Conservation (phyloP, 2,888 invertebrate species). For the Lithophane ornitopus region DNA sequence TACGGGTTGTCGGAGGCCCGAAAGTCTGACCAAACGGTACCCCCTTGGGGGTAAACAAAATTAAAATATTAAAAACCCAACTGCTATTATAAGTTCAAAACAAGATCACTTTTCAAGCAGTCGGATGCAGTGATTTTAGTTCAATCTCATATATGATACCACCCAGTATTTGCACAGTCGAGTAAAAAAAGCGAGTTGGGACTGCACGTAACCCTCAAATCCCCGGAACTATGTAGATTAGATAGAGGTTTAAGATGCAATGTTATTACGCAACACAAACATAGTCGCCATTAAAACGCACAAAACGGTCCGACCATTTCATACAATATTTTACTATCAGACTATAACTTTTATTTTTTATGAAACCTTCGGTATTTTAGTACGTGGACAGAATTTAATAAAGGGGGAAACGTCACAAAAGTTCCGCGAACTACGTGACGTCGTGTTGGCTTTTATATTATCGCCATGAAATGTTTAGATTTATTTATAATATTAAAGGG, state of each 20-base stretch:
- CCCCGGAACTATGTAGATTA: background rate
- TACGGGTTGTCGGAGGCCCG: too few relatives aligned
- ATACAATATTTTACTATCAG: conserved; percentile 55
- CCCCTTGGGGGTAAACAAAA: too few relatives aligned
- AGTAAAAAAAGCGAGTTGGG: background rate
- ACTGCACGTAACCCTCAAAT: background rate
- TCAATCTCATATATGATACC: background rate
- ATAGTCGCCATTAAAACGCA: conserved; percentile 34
- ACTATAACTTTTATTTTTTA: conserved; percentile 61
- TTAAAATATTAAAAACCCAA: too few relatives aligned
- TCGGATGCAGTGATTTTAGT: background rate
- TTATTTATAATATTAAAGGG: conserved; percentile 15
- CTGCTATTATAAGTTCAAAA: background rate
- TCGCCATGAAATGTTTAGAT: conserved; percentile 41
- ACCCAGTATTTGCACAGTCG: background rate
- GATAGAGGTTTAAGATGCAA: background rate
- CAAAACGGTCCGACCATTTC: conserved; percentile 45
- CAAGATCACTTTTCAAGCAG: background rate
- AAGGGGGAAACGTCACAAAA: conserved; percentile 57
- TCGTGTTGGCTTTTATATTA: conserved; percentile 48
- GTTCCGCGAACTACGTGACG: conserved; percentile 54
- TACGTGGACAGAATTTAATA: conserved; percentile 61
- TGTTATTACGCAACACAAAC: conserved; percentile 22
- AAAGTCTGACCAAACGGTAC: too few relatives aligned
- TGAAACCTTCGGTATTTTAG: conserved; percentile 56